Base-by-base conservation (phyloP, 2,797 vertebrate species). In the Hirundo rustica region DNA sequence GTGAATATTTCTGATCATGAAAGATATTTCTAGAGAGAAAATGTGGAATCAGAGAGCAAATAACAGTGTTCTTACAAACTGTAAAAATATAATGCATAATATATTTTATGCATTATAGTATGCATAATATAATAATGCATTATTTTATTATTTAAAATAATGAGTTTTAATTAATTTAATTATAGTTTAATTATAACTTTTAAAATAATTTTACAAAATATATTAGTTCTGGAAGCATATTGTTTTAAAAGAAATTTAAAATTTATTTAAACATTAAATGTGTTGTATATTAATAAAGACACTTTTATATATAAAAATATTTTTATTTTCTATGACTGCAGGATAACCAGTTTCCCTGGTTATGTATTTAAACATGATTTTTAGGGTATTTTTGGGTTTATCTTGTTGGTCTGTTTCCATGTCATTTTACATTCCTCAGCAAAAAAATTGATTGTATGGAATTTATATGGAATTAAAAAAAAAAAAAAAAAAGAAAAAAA, bases 311-410 rank as follows among this genome's bases (percentile, higher is more conserved):
- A 25, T 5, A 36, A 36, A 95, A 89, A 62, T 65, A 61, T 85
- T 95, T 88, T 34, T 48, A 71, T 38, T 95, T 60, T 62, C 26
- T 89, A 7, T 89, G 65, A 89, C 86, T 87, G 5, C 64, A 90
- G 23, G 67, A 85, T 53, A 84, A 64, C 13, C 29, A 71, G 18
- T 85, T 81, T 91, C 47, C 80, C 64, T 95, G 85, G 27, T 80
- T 96, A 92, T 74, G 73, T 91, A 88, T 96, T 97, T 51, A 94
- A 92, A 87, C 20, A 60, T 51, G 18, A 84, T 91, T 51, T 88
- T 86, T 16, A 74, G 10, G 8, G 11, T 89, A 34, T 51, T 92
- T 96, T 96, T 54, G 40, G n/a, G 83, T 90, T 96, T 94, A 87
- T 5, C 32, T 12, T 66, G 62, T 80, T 62, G 84, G 21, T 42